Evolutionary conservation across 2,888 invertebrate genomes (phyloP).

Genomic region (Hoplodrina ambigua): DNA sequence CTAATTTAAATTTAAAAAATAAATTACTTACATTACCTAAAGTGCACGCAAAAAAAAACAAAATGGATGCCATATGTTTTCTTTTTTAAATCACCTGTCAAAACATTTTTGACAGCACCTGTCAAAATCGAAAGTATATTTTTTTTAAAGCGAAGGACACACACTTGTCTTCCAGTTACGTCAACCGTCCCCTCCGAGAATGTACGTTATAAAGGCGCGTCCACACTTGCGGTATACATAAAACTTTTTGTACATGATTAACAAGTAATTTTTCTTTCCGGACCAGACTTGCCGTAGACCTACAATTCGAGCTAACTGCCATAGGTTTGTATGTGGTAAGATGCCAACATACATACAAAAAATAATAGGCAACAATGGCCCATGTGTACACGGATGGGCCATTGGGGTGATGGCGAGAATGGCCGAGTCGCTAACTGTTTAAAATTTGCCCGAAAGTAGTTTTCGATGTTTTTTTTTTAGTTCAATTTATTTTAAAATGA

Average conservation of each 20-base stretch:
- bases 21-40: neutral
- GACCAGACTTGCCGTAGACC: conserved; percentile 86
- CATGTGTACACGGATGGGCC: conserved; percentile 48
- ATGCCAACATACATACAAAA: conserved; percentile 86
- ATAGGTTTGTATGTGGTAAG: conserved; percentile 91
- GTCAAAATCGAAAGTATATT: conserved; percentile 1
- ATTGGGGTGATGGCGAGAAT: conserved; percentile 49
- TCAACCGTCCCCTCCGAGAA: conserved; percentile 52
- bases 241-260: conserved; percentile 74
- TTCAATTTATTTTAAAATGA: conserved; percentile 41
- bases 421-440: conserved; percentile 25
- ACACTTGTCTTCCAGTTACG: conserved; percentile 1
- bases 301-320: conserved; percentile 71
- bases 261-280: conserved; percentile 84
- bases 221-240: conserved; percentile 57
- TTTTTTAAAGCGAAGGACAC: conserved; percentile 5
- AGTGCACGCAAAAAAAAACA: neutral
- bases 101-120: too few species aligned
- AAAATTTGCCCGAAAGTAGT: conserved; percentile 36
- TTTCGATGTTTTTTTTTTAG: conserved; percentile 55
- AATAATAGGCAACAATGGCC: conserved; percentile 54
- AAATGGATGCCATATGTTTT: conserved; percentile 2
- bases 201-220: conserved; percentile 45
- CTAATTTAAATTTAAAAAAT: neutral
- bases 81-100: neutral